Base-by-base conservation (phyloP, 2,113 vertebrate species). In the Anser brachyrhynchus region DNA sequence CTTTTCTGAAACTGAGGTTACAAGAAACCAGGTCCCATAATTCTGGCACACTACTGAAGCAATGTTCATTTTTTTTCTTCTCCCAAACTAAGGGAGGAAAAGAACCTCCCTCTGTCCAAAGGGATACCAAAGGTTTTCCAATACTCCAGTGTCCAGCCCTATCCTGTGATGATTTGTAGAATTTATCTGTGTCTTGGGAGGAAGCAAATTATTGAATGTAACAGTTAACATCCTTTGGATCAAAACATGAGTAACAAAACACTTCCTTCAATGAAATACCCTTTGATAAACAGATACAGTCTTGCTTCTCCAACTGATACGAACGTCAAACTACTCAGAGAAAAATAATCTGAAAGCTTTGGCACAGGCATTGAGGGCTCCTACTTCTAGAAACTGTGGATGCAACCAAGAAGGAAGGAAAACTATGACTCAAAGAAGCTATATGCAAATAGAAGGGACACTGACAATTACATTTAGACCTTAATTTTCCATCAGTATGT, bases 271-370 rank as follows among this genome's bases (percentile, higher is more conserved):
- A 73, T 58, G 15, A 80, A 74, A 19, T 62, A 33, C 16, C 20
- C 19, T n/a, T 61, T 65, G 19, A 73, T 57, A 14, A 71, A 61
- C 0, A 62, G 29, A 4, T 41, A 44, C 0, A 2, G 15, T 29
- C 7, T 4, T 16, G 33, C 33, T 70, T 35, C 11, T 21, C 2
- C 54, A 70, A 23, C 59, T 62, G n/a, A 0, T 22, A 55, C 3
- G 33, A 84, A 69, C 4, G 17, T 31, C 28, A 84, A 2, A 4
- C 3, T 57, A 33, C 7, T 39, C 51, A 70, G 1, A 71, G 10
- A 74, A 78, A 55, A 74, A 70, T 23, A 6, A 77, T 19, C 61
- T 70, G 23, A 31, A n/a, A 28, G 12, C n/a, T 84, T 44, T 67
- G 41, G 35, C 13, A 62, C 4, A 19, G 31, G 43, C 76, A 72